These are phyloP conservation scores for Dioctria rufipes DNA, from an alignment of 2,888 invertebrate species.

Conservation along the genomic window DNA sequence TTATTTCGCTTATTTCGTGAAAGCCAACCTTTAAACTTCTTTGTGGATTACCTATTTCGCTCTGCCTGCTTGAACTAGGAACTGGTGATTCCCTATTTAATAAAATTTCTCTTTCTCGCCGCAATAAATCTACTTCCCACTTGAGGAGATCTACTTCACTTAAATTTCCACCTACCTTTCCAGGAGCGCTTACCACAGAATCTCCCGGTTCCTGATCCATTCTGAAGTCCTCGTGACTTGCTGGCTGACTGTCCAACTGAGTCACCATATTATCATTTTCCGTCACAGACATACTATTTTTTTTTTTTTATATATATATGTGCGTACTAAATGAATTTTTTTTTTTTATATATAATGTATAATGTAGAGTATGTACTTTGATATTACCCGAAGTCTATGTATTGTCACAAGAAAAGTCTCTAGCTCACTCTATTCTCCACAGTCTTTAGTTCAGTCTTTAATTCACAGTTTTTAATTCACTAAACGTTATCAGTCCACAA, in stretches of 20 bases:
- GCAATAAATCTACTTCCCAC: neutral
- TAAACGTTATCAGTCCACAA: too few species aligned
- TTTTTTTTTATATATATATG: neutral
- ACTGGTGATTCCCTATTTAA: neutral
- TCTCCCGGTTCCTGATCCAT: neutral
- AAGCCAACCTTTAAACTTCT: neutral
- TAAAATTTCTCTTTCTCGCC: neutral
- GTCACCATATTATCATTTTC: neutral
- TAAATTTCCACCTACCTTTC: neutral
- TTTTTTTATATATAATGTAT: too few species aligned
- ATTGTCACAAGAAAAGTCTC: neutral
- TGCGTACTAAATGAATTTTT: neutral
- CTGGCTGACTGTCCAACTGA: neutral
- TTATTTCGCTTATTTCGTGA: constrained; percentile 25
- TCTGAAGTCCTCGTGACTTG: neutral
- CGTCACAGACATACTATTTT: neutral
- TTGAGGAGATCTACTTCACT: neutral
- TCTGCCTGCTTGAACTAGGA: neutral
- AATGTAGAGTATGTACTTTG: neutral
- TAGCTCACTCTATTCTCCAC: neutral
- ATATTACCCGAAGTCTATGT: neutral
- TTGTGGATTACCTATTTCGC: neutral
- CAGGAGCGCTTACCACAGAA: neutral
- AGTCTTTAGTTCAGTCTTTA: neutral
- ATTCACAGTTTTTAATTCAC: neutral